Evolutionary conservation across 2,888 invertebrate genomes (phyloP).

Genomic region (Ichneumoninae sp.): DNA sequence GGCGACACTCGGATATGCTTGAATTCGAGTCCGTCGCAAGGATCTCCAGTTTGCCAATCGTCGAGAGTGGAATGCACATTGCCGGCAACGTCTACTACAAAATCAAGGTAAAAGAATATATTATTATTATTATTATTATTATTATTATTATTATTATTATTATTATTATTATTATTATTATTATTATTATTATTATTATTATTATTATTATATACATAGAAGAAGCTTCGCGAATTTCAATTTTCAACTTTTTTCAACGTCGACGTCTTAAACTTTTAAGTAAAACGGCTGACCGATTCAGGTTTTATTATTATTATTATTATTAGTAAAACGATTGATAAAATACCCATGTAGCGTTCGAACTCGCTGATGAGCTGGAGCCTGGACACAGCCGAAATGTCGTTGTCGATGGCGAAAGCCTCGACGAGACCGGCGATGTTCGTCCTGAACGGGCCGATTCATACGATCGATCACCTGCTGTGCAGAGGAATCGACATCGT

Average conservation of each 20-base stretch:
- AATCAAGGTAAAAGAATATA: conserved; percentile 88
- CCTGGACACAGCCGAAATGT: conserved; percentile 90
- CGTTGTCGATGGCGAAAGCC: conserved; percentile 90
- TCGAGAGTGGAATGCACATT: conserved; percentile 91
- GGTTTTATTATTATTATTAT: too few species aligned
- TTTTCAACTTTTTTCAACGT: too few species aligned
- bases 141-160: neutral
- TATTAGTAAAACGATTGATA: neutral
- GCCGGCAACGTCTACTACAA: conserved; percentile 91
- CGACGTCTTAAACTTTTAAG: too few species aligned
- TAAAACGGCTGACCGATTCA: too few species aligned
- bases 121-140: neutral
- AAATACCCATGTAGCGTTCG: conserved; percentile 85
- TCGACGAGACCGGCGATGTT: conserved; percentile 90
- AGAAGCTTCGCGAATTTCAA: too few species aligned
- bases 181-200: too few species aligned
- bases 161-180: neutral
- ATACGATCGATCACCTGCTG: conserved; percentile 90
- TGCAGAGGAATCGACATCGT: conserved; percentile 94
- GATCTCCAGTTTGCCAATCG: conserved; percentile 92
- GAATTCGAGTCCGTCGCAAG: conserved; percentile 90
- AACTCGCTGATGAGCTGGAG: conserved; percentile 92
- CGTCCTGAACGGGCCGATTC: conserved; percentile 88
- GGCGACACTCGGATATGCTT: conserved; percentile 83
- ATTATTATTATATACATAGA: too few species aligned